These are phyloP conservation scores for Condylostylus longicornis DNA, from an alignment of 1,140 invertebrate species.

Conservation along the genomic window DNA sequence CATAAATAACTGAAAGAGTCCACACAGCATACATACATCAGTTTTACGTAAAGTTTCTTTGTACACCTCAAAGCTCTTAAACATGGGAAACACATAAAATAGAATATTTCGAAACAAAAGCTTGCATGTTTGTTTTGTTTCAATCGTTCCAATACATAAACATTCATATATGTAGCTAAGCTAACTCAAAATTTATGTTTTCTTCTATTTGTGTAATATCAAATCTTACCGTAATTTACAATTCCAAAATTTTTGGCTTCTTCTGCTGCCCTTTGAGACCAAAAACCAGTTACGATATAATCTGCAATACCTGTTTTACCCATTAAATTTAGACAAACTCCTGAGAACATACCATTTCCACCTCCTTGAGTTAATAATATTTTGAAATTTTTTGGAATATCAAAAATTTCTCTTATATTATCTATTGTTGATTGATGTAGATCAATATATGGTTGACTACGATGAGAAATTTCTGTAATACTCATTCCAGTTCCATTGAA, in stretches of 20 bases:
- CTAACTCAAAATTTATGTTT: no score
- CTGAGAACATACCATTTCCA: constrained; percentile 79
- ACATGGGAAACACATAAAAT: no score
- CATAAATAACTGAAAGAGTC: no score
- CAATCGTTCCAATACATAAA: no score
- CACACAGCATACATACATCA: no score
- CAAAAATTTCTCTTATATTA: constrained; percentile 61
- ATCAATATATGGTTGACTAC: constrained; percentile 62
- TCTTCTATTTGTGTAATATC: no score
- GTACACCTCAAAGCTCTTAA: no score
- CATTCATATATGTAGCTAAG: no score
- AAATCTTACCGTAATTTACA: no score
- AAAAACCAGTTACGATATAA: constrained; percentile 68
- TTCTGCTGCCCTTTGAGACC: constrained; percentile 84
- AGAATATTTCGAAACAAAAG: no score
- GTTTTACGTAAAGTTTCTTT: no score
- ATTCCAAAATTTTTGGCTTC: constrained; percentile 85
- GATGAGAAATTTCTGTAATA: constrained; percentile 83
- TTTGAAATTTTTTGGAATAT: constrained; percentile 81
- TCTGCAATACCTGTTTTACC: constrained; percentile 56
- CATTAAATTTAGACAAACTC: constrained; percentile 78
- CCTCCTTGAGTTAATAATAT: constrained; percentile 86
- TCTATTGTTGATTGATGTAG: constrained; percentile 64
- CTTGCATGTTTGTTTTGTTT: no score
- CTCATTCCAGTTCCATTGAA: constrained; percentile 64